A percentile compares a stretch with the other conserved stretches of the same genome.
Evolutionary conservation across 53 echinoderm and acorn worm genomes (phyloP).

Genomic region (Astropecten irregularis): DNA sequence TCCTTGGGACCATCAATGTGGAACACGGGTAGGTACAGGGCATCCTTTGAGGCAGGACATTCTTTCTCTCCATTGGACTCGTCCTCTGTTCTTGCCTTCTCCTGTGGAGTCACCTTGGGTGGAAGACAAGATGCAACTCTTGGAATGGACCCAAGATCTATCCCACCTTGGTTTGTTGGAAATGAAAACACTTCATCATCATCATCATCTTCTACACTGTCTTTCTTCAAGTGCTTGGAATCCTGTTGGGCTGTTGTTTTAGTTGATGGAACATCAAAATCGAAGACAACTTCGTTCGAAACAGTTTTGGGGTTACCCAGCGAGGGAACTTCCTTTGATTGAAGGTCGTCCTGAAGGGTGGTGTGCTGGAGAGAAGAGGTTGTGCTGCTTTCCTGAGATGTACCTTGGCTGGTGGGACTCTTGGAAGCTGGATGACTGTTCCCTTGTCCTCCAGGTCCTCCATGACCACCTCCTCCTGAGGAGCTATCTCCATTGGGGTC

Average conservation of each 20-base stretch:
- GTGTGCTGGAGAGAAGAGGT: not conserved
- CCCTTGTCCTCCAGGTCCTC: not conserved
- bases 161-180: not conserved
- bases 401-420: not conserved
- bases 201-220: not conserved
- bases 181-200: slow-evolving; percentile 27
- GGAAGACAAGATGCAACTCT: no score
- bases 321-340: not conserved
- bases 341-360: not conserved
- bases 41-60: not conserved
- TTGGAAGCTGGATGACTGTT: not conserved
- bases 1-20: slow-evolving; percentile 10
- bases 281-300: not conserved
- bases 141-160: not conserved
- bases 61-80: not conserved
- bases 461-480: not conserved
- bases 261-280: no score
- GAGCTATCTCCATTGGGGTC: slow-evolving; percentile 39
- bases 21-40: not conserved
- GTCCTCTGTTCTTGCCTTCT: not conserved
- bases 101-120: not conserved
- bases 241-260: not conserved
- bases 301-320: not conserved
- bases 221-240: not conserved
- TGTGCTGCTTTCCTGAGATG: not conserved